Evolutionary conservation across 2,888 invertebrate species (phyloP), one percentile per base, ranked within the genome.

Genomic region (Apoderus coryli): DNA sequence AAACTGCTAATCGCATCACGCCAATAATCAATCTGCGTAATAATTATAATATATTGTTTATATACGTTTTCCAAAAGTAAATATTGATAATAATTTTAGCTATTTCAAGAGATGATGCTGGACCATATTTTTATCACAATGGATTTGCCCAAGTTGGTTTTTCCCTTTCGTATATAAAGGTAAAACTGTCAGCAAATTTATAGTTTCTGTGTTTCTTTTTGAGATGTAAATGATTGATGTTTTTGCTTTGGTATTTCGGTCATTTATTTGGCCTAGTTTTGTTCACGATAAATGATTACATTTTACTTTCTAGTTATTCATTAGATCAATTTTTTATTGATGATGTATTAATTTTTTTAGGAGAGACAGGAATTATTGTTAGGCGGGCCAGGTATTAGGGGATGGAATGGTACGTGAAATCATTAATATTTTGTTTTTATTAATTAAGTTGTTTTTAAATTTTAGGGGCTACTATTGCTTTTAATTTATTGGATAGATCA

Each of bases 61-160:
- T 40, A 33, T 27, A 29, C 16, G n/a, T n/a, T n/a, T n/a, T n/a
- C n/a, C n/a, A n/a, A n/a, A n/a, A n/a, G n/a, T n/a, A n/a, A n/a
- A n/a, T n/a, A n/a, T n/a, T n/a, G n/a, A n/a, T n/a, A n/a, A n/a
- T n/a, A n/a, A n/a, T n/a, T n/a, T n/a, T n/a, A 12, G 6, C 14
- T 2, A 32, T 34, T 19, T 35, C 33, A n/a, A 27, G 15, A 14
- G 13, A 13, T 11, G 3, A 10, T 6, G n/a, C 3, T 3, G 14
- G n/a, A 11, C 6, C 7, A 16, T 39, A 37, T 24, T n/a, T n/a
- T n/a, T 41, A 44, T 22, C 35, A 43, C 23, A 32, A 33, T 33
- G 44, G 29, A 2, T 42, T 37, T 31, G 40, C 37, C 16, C 33
- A 43, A 34, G 40, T 39, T 6, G 44, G 44, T 14, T 27, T 43